Base-by-base conservation (phyloP, 2,888 invertebrate species). In the Dicranocentrus wangi region DNA sequence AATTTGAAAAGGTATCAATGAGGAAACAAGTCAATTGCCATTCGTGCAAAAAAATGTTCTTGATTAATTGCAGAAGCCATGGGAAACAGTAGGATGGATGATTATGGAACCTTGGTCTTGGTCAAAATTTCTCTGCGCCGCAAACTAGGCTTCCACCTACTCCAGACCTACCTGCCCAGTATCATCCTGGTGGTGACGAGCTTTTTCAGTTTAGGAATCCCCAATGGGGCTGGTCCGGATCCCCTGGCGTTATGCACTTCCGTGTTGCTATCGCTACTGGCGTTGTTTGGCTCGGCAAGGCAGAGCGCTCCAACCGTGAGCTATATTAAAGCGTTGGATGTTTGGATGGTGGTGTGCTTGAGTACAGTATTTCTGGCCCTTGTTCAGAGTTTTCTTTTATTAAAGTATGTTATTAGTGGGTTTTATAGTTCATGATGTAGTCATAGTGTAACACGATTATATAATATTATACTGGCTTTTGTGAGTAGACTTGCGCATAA, bases 281-380 rank as follows among this genome's bases (percentile, higher is more conserved):
- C 66, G 17, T 28, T 66, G 66, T 47, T 23, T 42, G 19, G 25
- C 21, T 23, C n/a, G 47, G 53, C 7, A 70, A 27, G 70, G 55
- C 39, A 70, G 15, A 70, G 27, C 58, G 58, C 70, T 7, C 70
- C 70, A 10, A 70, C 28, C 10, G 70, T 70, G 15, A 32, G 39
- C 39, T 70, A 55, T 21, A 58, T 53, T 10, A 70, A 70, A 19
- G 70, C 70, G 10, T 21, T 70, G n/a, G 70, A 70, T 19, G 5
- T 70, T 17, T 70, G 70, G 70, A 70, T 70, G 70, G n/a, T 70
- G 7, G 21, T 19, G n/a, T 55, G 53, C 21, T 27, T 70, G 10
- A n/a, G 17, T 1, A 51, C 25, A 21, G 55, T 70, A 15, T 58
- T 58, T 19, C n/a, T 70, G 55, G n/a, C 17, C 19, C 19, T 70